Evolutionary conservation across 1,140 invertebrate genomes (phyloP), one percentile per base, ranked within the genome.

Genomic region (Lethrus apterus): DNA sequence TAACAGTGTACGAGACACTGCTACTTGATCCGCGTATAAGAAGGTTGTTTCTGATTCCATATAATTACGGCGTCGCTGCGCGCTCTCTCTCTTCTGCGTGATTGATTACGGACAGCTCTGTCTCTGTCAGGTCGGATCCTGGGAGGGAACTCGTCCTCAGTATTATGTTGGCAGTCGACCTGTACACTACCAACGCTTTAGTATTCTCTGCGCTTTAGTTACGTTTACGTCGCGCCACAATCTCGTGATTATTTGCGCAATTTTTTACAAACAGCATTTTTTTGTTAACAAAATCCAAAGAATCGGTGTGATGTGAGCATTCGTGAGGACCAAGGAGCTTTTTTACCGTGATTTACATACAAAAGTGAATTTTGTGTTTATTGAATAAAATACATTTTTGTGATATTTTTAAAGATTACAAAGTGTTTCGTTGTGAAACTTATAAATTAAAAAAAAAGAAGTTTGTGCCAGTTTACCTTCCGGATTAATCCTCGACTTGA

Each of bases 1-100:
- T 38, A 38, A 38, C 35, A 38, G n/a, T 38, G 35, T 38, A 15
- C 35, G 35, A 38, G 19, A n/a, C n/a, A n/a, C 24, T 38, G 35
- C 35, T 38, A 38, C 35, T 38, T 19, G 35, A 38, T 38, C 35
- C 17, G 35, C 20, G 24, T 38, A 38, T 38, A 38, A 38, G 35
- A 38, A 11, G 35, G 18, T 38, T 38, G 13, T n/a, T 15, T 38
- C 35, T 17, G 35, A 38, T 38, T 38, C 35, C 18, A 17, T 11
- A 38, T 38, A 38, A 38, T 38, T 19, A 38, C 17, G 15, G 2
- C 18, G n/a, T 9, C 18, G 19, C 14, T 5, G 20, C 18, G n/a
- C 35, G 20, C 24, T 38, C 18, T 21, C 10, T 15, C 35, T 10
- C 18, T 10, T n/a, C 10, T 11, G 35, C 18, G 10, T 38, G 35